Percentiles rank a stretch among this genome's conserved stretches.
These are phyloP conservation scores for Lepidurus couesii DNA, from an alignment of 1,140 invertebrate species.

Conservation along the genomic window DNA sequence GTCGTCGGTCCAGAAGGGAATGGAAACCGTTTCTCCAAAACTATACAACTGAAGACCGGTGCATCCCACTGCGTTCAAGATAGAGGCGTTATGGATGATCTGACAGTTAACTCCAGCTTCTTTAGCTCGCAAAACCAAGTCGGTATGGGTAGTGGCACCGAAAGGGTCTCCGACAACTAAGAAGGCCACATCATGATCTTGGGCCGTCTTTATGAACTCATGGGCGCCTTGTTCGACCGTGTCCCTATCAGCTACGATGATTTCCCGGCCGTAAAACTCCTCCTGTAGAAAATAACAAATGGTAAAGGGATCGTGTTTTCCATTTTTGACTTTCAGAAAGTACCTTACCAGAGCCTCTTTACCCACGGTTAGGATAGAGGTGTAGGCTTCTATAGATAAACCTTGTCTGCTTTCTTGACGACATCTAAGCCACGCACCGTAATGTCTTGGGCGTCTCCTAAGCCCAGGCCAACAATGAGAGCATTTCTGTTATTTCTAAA, in stretches of 20 bases:
- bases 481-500: constrained; percentile 57
- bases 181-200: constrained; percentile 73
- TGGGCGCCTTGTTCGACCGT: constrained; percentile 84
- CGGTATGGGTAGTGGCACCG: constrained; percentile 94
- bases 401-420: constrained; percentile 74
- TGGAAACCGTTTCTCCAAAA: constrained; percentile 96
- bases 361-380: constrained; percentile 83
- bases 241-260: constrained; percentile 88
- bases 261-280: constrained; percentile 68
- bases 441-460: constrained; percentile 93
- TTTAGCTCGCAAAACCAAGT: constrained; percentile 83
- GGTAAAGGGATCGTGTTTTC: background rate
- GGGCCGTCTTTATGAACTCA: constrained; percentile 70
- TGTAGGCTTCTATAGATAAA: constrained; percentile 96
- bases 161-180: constrained; percentile 66
- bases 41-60: constrained; percentile 92
- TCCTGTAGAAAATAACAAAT: constrained; percentile 54
- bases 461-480: constrained; percentile 91
- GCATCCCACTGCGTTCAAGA: constrained; percentile 94
- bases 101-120: constrained; percentile 63
- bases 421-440: constrained; percentile 94
- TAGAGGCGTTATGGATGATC: constrained; percentile 97
- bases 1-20: constrained; percentile 92
- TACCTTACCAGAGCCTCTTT: constrained; percentile 70
- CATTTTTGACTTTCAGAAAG: background rate